These are phyloP conservation scores for Falco columbarius DNA, from an alignment of 2,797 vertebrate species.

Conservation along the genomic window DNA sequence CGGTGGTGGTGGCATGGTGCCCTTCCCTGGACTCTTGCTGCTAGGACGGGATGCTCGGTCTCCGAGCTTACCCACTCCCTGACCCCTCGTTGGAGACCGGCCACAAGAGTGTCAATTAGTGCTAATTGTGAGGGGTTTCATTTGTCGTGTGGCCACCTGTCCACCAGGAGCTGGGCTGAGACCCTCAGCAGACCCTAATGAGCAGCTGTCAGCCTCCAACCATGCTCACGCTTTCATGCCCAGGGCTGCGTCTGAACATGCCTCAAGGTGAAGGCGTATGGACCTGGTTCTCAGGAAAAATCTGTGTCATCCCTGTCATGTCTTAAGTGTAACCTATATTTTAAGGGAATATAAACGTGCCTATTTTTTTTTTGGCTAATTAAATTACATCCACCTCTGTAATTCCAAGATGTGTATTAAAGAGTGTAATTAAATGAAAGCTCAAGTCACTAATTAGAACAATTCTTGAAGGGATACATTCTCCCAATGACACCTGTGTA, in stretches of 20 bases:
- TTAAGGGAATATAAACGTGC: background rate
- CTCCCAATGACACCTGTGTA: conserved; percentile 7
- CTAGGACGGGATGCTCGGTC: background rate
- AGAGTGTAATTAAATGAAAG: conserved; percentile 65
- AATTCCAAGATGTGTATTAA: conserved; percentile 52
- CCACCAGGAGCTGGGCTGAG: conserved; percentile 21
- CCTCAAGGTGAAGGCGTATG: background rate
- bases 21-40: background rate
- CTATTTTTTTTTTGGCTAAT: conserved; percentile 1
- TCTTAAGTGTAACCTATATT: conserved; percentile 26
- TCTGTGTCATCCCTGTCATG: background rate
- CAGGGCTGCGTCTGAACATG: background rate
- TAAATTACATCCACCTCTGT: conserved; percentile 64
- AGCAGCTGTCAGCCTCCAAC: conserved; percentile 55
- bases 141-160: conserved; percentile 62
- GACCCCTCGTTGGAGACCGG: background rate
- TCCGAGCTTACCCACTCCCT: background rate
- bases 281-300: background rate
- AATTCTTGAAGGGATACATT: conserved; percentile 53
- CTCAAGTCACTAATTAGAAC: conserved; percentile 58
- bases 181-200: conserved; percentile 12
- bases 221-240: fast-evolving
- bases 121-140: conserved; percentile 35
- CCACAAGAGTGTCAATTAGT: conserved; percentile 61
- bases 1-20: fast-evolving